phyloP scores from a whole-genome alignment of 2,797 vertebrate genomes.

The Sebastes oblongus region DNA sequence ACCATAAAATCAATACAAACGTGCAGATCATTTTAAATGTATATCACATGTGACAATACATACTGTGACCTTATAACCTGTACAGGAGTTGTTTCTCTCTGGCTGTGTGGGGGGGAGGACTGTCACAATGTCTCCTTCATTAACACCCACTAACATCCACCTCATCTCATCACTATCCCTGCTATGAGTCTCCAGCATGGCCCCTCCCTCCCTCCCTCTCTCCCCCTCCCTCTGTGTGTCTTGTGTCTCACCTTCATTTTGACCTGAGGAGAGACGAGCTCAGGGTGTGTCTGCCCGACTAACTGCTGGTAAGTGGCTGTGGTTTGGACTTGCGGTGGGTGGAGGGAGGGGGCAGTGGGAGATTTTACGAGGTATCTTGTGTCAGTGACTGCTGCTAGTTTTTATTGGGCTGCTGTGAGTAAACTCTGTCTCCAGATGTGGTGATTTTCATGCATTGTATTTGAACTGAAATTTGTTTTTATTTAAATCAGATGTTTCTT shows the following conservation, averaged over 20 bases:
- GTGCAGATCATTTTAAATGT: not conserved
- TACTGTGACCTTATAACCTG: not conserved
- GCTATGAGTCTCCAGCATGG: slow-evolving; percentile 66
- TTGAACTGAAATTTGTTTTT: not conserved
- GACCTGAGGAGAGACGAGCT: slow-evolving; percentile 56
- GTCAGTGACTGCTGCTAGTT: slow-evolving; percentile 17
- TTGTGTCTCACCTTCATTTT: slow-evolving; percentile 71
- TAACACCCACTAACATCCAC: slow-evolving; percentile 74
- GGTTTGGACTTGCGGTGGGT: not conserved
- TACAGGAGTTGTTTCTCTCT: not conserved
- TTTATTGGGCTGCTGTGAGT: slow-evolving; percentile 26
- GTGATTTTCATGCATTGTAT: slow-evolving; percentile 11
- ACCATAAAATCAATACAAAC: not conserved
- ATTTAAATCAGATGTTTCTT: not conserved
- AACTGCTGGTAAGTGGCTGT: slow-evolving; percentile 68
- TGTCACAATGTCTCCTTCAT: slow-evolving; percentile 51
- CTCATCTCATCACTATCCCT: slow-evolving; percentile 42
- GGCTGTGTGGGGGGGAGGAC: not conserved
- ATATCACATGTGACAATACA: not conserved
- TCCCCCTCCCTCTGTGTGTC: slow-evolving; percentile 35
- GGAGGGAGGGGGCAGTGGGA: not conserved
- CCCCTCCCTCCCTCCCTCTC: slow-evolving; percentile 10
- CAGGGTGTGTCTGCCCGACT: slow-evolving; percentile 36
- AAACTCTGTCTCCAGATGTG: not conserved
- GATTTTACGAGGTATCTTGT: slow-evolving; percentile 12